These are phyloP conservation scores for Calidris pygmaea DNA, from an alignment of 2,113 vertebrate species.

Conservation along the genomic window DNA sequence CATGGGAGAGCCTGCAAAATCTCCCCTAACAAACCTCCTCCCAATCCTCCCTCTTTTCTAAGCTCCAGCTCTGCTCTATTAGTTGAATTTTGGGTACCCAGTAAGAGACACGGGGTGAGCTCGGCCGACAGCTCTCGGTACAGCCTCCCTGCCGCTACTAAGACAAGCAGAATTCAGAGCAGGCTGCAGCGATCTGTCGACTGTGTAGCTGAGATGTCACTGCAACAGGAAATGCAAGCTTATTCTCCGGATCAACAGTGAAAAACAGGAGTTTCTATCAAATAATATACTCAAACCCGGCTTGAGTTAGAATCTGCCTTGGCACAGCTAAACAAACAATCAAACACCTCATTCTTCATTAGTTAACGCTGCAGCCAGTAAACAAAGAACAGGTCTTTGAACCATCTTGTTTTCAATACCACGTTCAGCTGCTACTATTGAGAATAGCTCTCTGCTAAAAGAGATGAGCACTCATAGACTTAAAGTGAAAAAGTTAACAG, in stretches of 20 bases:
- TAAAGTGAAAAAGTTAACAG: not conserved
- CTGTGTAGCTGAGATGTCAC: not conserved
- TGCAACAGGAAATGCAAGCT: not conserved
- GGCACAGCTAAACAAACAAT: not conserved
- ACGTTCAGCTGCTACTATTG: not conserved
- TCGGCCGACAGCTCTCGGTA: rapidly evolving
- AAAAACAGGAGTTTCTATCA: not conserved
- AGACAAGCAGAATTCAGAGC: not conserved
- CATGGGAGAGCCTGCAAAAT: not conserved
- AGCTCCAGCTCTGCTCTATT: not conserved
- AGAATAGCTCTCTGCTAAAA: not conserved
- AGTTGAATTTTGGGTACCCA: not conserved
- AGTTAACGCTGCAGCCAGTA: not conserved
- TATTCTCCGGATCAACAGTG: not conserved
- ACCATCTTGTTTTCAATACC: not conserved
- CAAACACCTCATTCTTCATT: not conserved
- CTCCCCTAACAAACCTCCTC: not conserved
- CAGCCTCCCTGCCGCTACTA: not conserved
- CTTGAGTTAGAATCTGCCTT: not conserved
- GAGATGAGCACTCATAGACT: not conserved
- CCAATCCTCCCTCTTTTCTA: not conserved
- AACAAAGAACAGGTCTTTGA: not conserved
- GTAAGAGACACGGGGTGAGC: rapidly evolving
- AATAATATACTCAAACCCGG: not conserved
- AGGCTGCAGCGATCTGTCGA: rapidly evolving